Evolutionary conservation across 2,797 vertebrate species (phyloP), one percentile per base, ranked within the genome.

Genomic region (Enteromius afrohamiltoni): DNA sequence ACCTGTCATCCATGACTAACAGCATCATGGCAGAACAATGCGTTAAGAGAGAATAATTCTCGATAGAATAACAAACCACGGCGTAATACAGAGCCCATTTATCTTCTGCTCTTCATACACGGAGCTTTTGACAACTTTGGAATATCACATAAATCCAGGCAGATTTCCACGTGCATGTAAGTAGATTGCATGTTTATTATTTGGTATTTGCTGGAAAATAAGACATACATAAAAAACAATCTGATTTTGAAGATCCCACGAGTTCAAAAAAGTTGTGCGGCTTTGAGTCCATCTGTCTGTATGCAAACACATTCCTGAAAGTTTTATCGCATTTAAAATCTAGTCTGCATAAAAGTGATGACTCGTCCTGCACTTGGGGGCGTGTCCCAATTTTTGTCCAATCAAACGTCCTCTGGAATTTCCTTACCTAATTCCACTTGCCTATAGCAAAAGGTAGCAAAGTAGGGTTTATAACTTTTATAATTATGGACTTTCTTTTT

Each of bases 1-100:
- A 87, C 80, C 80, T 86, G 83, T 86, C 88, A 88, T 86, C 82
- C 83, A 83, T 89, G 87, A 87, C 87, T 84, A 84, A 86, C 85
- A 84, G 86, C 82, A 88, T 85, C 82, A 88, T 64, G 76, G 77
- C 65, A 71, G 81, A 86, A 85, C 85, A 88, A 89, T 87, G 86
- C 49, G 69, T 83, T 80, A 84, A 77, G 76, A 86, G 74, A 79
- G 86, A 83, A 79, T 82, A 82, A 88, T 86, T 86, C 51, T 73
- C 73, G 68, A 77, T 68, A 82, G 82, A 85, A 86, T 82, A 77
- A 83, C 80, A 83, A 78, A 76, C 68, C 71, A 71, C 75, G 11
- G 45, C 42, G 47, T 78, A 83, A 75, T 51, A 65, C 68, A 2
- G 40, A 87, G 47, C 37, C 85, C 83, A 76, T 87, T 83, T 78